Evolutionary conservation across 2,797 vertebrate species (phyloP), one percentile per base, ranked within the genome.

Genomic region (Muscicapa comitata): DNA sequence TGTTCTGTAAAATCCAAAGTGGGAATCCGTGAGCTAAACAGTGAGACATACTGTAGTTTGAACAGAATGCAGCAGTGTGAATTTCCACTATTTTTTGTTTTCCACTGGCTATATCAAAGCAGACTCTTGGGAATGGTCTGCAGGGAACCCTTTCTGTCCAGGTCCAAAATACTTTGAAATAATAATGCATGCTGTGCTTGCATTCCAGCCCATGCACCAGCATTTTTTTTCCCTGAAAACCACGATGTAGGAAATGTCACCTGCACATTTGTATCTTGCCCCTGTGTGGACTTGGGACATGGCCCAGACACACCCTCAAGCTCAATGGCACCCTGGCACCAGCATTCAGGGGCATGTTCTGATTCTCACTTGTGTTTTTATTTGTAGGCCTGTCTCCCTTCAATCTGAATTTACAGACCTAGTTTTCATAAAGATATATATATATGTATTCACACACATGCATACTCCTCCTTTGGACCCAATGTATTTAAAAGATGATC

Each of bases 371-470:
- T 65, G 11, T 4, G 5, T 33, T 88, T 84, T 66, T 25, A 29
- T 78, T 83, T 78, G 23, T 29, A 72, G 3, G 13, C 77, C 42
- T 85, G 4, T 14, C 3, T 68, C 42, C 33, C 8, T 45, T 86
- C 17, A 23, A 1, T 50, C 33, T 48, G 10, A 66, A 67, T 80
- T 67, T 75, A 17, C 33, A 67, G 37, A 51, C 9, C 9, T 13
- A 13, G 23, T 81, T 89, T 84, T 86, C 19, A 6, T 53, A 10
- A 17, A 29, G 2, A 38, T 38, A 38, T 38, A 28, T 3, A 2
- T 12, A 6, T 35, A 35, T 35, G 35, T 2, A 1, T 29, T 9
- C 6, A 42, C 13, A 38, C 3, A 28, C 10, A n/a, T 21, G n/a
- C 8, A 16, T 20, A 35, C 10, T 5, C 5, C 7, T 42, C 9